Percentiles rank a stretch among this genome's conserved stretches.
Evolutionary conservation across 2,113 vertebrate genomes (phyloP).

Genomic region (Clupea harengus): DNA sequence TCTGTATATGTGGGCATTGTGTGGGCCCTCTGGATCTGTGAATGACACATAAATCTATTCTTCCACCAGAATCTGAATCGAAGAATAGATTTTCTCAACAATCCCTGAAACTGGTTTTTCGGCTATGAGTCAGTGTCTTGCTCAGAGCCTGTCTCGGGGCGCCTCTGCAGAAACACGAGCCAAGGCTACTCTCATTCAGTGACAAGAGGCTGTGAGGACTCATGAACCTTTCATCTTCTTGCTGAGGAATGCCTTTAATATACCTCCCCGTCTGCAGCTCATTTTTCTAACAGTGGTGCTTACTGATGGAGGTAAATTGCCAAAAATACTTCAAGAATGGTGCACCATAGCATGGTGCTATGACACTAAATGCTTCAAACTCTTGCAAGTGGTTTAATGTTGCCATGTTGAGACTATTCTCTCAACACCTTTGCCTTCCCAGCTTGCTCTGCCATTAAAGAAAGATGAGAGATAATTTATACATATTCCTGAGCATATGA

Average conservation of each 20-base stretch:
- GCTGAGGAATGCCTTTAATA: neutral
- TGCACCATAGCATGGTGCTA: neutral
- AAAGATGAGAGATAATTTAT: no score
- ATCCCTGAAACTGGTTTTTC: neutral
- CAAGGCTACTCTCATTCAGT: neutral
- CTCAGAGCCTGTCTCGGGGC: neutral
- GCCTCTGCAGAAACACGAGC: neutral
- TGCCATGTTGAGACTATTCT: no score
- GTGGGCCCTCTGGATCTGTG: neutral
- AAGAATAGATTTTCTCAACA: conserved; percentile 2
- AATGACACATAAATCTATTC: conserved; percentile 7
- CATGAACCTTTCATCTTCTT: neutral
- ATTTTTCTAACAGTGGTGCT: neutral
- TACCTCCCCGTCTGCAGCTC: neutral
- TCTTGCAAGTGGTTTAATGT: no score
- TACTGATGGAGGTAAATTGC: neutral
- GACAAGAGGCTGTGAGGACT: neutral
- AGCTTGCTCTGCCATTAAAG: no score
- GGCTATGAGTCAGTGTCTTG: conserved; percentile 3
- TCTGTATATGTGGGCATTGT: neutral
- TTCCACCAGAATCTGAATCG: neutral
- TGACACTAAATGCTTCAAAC: neutral
- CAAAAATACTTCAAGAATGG: neutral
- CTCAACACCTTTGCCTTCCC: no score
- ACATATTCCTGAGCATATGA: no score